phyloP scores from a whole-genome alignment of 2,113 vertebrate species.

The Dromaius novaehollandiae region DNA sequence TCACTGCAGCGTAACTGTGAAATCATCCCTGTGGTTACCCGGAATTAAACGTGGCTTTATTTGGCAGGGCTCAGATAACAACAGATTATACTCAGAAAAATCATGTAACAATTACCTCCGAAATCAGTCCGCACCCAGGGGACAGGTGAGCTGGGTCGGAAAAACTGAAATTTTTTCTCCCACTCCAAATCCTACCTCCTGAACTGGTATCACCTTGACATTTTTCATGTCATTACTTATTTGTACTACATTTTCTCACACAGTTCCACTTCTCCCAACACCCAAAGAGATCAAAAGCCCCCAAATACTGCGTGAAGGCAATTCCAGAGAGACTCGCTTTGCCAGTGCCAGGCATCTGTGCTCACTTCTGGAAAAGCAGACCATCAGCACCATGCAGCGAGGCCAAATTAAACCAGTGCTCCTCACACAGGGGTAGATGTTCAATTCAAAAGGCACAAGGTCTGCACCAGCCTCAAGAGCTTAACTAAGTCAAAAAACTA shows the following conservation, averaged over 20 bases:
- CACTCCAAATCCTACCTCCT: not conserved
- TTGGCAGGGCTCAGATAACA: conserved; percentile 18
- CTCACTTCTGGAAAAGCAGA: not conserved
- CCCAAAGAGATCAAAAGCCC: not conserved
- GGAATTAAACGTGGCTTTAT: not conserved
- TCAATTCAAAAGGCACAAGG: not conserved
- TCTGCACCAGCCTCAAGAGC: not conserved
- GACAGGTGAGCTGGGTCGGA: not conserved
- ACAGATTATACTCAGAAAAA: conserved; percentile 7
- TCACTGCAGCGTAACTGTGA: not conserved
- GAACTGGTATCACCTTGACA: not conserved
- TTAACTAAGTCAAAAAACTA: no score
- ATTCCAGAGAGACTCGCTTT: not conserved
- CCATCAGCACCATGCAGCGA: accelerated
- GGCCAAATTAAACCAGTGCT: accelerated
- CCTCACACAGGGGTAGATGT: accelerated
- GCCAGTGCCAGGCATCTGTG: accelerated
- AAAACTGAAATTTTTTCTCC: not conserved
- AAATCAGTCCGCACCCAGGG: not conserved
- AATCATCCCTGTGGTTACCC: not conserved
- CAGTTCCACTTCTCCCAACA: accelerated
- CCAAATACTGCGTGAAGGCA: accelerated
- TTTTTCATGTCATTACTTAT: not conserved
- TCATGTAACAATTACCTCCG: not conserved
- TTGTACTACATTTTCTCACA: not conserved